These are phyloP conservation scores for Ametastegia equiseti DNA, from an alignment of 2,888 invertebrate species.

Conservation along the genomic window DNA sequence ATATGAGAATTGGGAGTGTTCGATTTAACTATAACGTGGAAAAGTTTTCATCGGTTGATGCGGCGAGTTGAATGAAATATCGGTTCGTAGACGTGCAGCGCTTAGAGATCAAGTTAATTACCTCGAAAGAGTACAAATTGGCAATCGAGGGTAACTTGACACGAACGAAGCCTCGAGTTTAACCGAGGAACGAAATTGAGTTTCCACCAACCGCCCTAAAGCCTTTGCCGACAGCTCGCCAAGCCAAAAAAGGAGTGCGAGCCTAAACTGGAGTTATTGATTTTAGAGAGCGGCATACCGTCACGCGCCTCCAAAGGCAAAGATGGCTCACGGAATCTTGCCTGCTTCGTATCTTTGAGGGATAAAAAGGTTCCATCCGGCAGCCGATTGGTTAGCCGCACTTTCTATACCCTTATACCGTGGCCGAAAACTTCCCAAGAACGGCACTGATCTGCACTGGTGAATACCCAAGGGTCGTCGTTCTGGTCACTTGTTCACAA, in stretches of 20 bases:
- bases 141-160: conserved; percentile 46
- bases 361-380: conserved; percentile 36
- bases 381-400: conserved; percentile 31
- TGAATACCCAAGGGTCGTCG: conserved; percentile 24
- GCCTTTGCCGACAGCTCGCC: conserved; percentile 46
- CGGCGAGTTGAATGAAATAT: conserved; percentile 33
- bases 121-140: conserved; percentile 47
- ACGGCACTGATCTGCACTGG: not conserved
- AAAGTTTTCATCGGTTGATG: conserved; percentile 24
- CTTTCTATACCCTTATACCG: conserved; percentile 4
- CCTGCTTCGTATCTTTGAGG: conserved; percentile 21
- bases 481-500: conserved; percentile 17
- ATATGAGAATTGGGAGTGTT: not conserved
- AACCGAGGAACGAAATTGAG: conserved; percentile 47
- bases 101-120: conserved; percentile 46
- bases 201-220: conserved; percentile 40
- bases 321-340: conserved; percentile 37
- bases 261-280: conserved; percentile 46
- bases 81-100: conserved; percentile 17
- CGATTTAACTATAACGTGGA: not conserved
- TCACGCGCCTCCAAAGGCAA: conserved; percentile 41
- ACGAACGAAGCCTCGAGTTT: conserved; percentile 39
- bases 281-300: conserved; percentile 44
- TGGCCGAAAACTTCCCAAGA: not conserved
- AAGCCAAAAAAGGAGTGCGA: conserved; percentile 39